phyloP scores from a whole-genome alignment of 64 coral and sea anemone genomes.

The Montipora foliosa region DNA sequence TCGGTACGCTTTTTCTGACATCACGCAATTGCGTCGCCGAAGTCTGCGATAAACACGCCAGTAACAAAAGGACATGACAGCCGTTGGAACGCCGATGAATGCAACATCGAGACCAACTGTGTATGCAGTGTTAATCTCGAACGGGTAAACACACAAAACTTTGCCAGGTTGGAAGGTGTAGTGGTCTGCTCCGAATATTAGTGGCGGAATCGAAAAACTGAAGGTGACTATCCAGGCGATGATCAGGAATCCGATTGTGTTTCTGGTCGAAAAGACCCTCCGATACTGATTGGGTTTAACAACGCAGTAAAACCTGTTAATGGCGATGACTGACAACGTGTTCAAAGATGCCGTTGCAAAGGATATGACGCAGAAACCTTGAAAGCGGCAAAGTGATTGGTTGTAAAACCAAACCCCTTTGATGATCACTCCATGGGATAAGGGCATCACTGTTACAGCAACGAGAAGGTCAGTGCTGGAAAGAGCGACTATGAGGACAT shows the following conservation, averaged over 20 bases:
- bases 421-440: constrained; percentile 57
- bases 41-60: constrained; percentile 56
- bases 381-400: constrained; percentile 56
- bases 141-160: constrained; percentile 59
- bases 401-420: constrained; percentile 69
- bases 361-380: constrained; percentile 74
- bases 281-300: constrained; percentile 85
- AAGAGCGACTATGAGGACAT: constrained; percentile 74
- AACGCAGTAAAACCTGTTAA: constrained; percentile 90
- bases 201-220: background rate
- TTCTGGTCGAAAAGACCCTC: constrained; percentile 65
- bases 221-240: constrained; percentile 17
- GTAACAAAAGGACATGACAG: constrained; percentile 44
- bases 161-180: constrained; percentile 45
- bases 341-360: constrained; percentile 74
- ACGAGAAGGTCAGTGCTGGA: constrained; percentile 69
- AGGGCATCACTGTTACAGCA: constrained; percentile 61
- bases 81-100: constrained; percentile 36
- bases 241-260: constrained; percentile 44
- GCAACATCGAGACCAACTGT: background rate
- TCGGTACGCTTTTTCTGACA: background rate
- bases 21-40: background rate
- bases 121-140: constrained; percentile 48
- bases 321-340: constrained; percentile 73
- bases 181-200: background rate